Evolutionary conservation across 2,113 vertebrate genomes (phyloP).

Genomic region (Strix uralensis): DNA sequence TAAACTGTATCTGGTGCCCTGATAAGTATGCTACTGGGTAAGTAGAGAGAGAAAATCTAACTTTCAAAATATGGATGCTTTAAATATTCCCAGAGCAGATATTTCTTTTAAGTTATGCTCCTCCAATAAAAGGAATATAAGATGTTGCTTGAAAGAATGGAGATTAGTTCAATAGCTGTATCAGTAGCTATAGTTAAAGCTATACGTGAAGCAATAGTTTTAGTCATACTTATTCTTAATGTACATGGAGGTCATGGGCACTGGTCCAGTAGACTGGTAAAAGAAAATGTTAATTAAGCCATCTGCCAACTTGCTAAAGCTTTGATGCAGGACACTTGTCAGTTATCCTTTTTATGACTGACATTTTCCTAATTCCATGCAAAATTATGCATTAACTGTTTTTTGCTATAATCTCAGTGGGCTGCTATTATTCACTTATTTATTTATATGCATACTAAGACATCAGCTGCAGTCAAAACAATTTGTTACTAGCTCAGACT

Average conservation of each 20-base stretch:
- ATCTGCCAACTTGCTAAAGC: not conserved
- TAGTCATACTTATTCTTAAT: not conserved
- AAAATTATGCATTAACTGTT: conserved; percentile 12
- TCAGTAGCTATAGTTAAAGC: not conserved
- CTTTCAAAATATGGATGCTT: not conserved
- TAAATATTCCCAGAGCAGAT: not conserved
- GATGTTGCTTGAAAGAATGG: not conserved
- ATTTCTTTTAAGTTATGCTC: not conserved
- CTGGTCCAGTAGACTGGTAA: not conserved
- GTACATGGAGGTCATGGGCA: not conserved
- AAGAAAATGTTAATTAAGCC: not conserved
- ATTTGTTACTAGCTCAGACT: not conserved
- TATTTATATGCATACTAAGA: not conserved
- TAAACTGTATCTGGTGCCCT: not conserved
- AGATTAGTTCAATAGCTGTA: not conserved
- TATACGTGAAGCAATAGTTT: not conserved
- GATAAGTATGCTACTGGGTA: not conserved
- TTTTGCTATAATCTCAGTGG: conserved; percentile 1
- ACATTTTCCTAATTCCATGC: conserved; percentile 14
- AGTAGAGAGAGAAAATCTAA: not conserved
- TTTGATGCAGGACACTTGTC: not conserved
- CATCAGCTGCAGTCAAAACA: not conserved
- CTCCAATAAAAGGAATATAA: not conserved
- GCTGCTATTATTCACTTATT: not conserved
- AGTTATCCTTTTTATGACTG: not conserved